phyloP scores from a whole-genome alignment of 2,888 invertebrate species.

The Bimastos eiseni region DNA sequence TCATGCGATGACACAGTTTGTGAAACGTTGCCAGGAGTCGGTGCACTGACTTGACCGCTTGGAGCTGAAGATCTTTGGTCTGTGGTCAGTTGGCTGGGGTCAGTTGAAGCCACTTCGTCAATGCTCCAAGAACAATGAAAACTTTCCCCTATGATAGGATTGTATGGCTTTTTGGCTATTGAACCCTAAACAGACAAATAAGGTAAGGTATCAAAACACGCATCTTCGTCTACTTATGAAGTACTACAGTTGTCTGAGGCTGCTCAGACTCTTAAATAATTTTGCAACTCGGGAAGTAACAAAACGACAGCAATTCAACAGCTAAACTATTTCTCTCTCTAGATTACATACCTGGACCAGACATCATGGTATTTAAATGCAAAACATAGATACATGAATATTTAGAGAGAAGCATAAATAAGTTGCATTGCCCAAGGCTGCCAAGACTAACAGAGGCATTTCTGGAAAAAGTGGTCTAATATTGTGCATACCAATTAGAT shows the following conservation, averaged over 20 bases:
- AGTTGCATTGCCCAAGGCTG: not conserved
- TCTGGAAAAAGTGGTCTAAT: not conserved
- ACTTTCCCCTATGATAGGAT: constrained; percentile 66
- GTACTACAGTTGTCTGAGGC: not conserved
- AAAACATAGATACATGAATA: not conserved
- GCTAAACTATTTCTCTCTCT: too few species aligned
- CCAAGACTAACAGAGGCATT: not conserved
- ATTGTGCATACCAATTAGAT: not conserved
- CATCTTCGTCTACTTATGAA: not conserved
- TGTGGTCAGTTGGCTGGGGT: not conserved
- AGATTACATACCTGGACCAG: not conserved
- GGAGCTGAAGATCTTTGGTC: not conserved
- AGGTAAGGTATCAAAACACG: not conserved
- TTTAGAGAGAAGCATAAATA: not conserved
- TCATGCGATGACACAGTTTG: not conserved
- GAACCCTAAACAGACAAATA: constrained; percentile 53
- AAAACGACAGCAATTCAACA: not conserved
- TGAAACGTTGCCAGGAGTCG: not conserved
- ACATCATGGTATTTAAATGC: not conserved
- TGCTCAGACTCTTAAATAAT: not conserved
- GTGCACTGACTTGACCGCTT: not conserved
- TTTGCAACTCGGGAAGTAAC: not conserved
- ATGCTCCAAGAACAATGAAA: constrained; percentile 66
- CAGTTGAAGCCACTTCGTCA: constrained; percentile 38
- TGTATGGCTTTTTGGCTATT: constrained; percentile 66